phyloP scores from a whole-genome alignment of 1,140 invertebrate genomes.

The Leptonema lineaticorne region DNA sequence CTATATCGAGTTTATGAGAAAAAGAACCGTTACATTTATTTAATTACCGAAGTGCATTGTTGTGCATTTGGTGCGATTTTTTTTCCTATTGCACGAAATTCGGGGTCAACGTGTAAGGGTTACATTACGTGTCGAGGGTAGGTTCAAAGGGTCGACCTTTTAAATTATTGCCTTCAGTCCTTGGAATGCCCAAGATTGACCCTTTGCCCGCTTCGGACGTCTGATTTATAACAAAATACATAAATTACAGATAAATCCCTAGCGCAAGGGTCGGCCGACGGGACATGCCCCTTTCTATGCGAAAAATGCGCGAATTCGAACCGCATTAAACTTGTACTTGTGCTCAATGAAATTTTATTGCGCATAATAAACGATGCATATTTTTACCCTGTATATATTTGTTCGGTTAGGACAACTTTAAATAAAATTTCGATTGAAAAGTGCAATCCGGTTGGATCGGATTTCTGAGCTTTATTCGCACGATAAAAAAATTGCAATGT shows the following conservation, averaged over 20 bases:
- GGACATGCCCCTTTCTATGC: neutral
- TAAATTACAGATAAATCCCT: conserved; percentile 19
- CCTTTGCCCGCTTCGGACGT: conserved; percentile 19
- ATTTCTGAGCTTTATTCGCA: no score
- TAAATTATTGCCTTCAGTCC: conserved; percentile 23
- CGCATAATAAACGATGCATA: no score
- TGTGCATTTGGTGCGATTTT: neutral
- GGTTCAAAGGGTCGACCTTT: conserved; percentile 36
- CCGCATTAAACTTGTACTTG: neutral
- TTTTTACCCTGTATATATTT: no score
- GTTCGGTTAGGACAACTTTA: no score
- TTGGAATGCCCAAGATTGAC: conserved; percentile 30
- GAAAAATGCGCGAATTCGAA: neutral
- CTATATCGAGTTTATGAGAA: no score
- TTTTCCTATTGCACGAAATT: neutral
- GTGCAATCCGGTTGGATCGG: no score
- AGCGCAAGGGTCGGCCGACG: neutral
- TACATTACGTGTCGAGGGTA: no score
- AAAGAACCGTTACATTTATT: neutral
- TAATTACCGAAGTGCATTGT: neutral
- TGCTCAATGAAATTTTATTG: neutral
- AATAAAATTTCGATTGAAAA: no score
- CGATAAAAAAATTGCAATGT: no score
- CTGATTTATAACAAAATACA: conserved; percentile 23
- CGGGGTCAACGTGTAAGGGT: neutral